Evolutionary conservation across 2,888 invertebrate species (phyloP), one percentile per base, ranked within the genome.

Genomic region (Nysson spinosus): DNA sequence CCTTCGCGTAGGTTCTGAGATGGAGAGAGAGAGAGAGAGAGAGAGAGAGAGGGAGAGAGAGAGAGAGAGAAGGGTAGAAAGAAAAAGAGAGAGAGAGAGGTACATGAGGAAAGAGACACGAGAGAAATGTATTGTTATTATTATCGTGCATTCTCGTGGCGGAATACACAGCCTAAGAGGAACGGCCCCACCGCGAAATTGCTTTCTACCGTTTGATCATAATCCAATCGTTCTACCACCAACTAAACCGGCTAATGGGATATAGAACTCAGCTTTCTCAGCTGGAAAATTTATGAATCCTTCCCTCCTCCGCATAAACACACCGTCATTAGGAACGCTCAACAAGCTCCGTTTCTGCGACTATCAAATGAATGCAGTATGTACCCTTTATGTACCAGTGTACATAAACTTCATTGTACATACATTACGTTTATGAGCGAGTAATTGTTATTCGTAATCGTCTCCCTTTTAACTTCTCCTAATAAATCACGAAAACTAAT

Each of bases 131-230:
- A 44, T 64, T 63, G 47, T 71, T 72, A 50, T 60, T 69, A 64
- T 69, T 60, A 49, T 44, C 28, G 32, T 30, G 51, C 54, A 74
- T 75, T 74, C 60, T 47, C 69, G 62, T 42, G 69, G 72, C 47
- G 26, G 72, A 60, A 63, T 62, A 51, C 54, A 62, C 42, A 57
- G 50, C 51, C 62, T 75, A 72, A 56, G 60, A 75, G 67, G 22
- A 75, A 50, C 57, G 50, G 60, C 56, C 56, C 67, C 67, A 65
- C 77, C 69, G 35, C 73, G 70, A 75, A 75, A 75, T 75, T 75
- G 75, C 77, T 75, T 64, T 76, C 73, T 73, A 67, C 70, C 76
- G 77, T 75, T 75, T 75, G 73, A 75, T 77, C 79, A 72, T 77
- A 77, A 77, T 79, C 77, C 69, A 75, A 79, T 78, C 77, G 75